Conservation (phyloP, 2,113 vertebrate species). For the Cephalopterus ornatus region DNA sequence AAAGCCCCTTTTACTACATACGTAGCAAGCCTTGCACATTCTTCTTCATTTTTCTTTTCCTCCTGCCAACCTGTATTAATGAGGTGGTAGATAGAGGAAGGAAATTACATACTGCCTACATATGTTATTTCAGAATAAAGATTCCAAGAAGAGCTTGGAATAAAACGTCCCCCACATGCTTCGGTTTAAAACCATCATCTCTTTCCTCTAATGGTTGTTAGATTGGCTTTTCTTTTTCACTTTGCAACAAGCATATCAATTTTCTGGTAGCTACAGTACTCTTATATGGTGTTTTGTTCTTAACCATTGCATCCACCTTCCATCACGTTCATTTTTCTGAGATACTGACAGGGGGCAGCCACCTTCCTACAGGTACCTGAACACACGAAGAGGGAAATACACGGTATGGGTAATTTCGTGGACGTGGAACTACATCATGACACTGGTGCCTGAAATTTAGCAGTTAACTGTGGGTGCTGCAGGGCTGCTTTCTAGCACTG, state of each 20-base stretch:
- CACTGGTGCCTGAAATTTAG: conserved; percentile 15
- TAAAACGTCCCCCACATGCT: background rate
- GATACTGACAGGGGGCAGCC: background rate
- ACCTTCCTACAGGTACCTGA: background rate
- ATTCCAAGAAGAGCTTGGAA: conserved; percentile 4
- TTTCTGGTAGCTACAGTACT: background rate
- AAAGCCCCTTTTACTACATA: background rate
- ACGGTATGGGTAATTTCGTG: background rate
- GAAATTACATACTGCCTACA: conserved; percentile 41
- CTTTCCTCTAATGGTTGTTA: background rate
- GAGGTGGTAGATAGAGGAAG: background rate
- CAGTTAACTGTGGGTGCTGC: background rate
- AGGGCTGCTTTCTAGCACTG: conserved; percentile 20
- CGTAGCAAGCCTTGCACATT: background rate
- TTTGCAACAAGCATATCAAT: background rate
- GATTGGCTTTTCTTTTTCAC: background rate
- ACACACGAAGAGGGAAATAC: background rate
- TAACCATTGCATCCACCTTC: background rate
- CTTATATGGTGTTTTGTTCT: background rate
- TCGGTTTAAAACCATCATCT: background rate
- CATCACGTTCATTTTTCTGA: background rate
- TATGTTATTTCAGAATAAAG: conserved; percentile 16
- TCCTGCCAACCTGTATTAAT: conserved; percentile 35
- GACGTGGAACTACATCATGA: background rate
- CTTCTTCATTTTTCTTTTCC: background rate